phyloP scores from a whole-genome alignment of 2,113 vertebrate species.

The Myrmecophaga tridactyla region DNA sequence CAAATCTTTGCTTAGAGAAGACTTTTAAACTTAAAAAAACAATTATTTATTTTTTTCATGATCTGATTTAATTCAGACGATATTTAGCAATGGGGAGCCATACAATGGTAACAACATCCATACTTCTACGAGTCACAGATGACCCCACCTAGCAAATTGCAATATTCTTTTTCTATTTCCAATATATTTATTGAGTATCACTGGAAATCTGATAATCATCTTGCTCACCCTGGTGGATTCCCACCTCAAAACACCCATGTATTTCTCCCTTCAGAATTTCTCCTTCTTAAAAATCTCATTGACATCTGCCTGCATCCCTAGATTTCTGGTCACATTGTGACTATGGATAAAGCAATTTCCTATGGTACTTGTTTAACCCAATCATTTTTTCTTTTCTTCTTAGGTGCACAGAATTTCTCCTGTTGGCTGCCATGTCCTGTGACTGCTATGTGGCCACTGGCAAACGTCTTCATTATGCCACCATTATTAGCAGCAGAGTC shows the following conservation, averaged over 20 bases:
- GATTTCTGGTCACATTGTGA: background rate
- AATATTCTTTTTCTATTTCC: too few species aligned
- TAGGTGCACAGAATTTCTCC: background rate
- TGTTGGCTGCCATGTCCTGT: conserved; percentile 25
- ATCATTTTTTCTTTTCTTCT: background rate
- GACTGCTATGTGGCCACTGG: background rate
- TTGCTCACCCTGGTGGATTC: too few species aligned
- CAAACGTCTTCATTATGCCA: background rate
- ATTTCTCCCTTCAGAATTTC: too few species aligned
- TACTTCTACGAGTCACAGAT: background rate
- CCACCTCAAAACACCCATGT: too few species aligned
- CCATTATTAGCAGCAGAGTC: background rate
- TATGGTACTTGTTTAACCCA: background rate
- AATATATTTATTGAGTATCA: too few species aligned
- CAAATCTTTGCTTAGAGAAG: too few species aligned
- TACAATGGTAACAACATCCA: background rate
- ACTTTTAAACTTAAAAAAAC: background rate
- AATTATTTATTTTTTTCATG: background rate
- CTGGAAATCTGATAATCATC: too few species aligned
- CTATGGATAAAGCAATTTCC: too few species aligned
- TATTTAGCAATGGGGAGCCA: conserved; percentile 29
- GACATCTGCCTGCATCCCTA: background rate
- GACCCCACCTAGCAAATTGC: background rate
- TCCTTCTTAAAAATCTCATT: background rate
- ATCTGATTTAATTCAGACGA: background rate